phyloP scores from a whole-genome alignment of 1,140 invertebrate genomes.

The Cyphomyrmex costatus region DNA sequence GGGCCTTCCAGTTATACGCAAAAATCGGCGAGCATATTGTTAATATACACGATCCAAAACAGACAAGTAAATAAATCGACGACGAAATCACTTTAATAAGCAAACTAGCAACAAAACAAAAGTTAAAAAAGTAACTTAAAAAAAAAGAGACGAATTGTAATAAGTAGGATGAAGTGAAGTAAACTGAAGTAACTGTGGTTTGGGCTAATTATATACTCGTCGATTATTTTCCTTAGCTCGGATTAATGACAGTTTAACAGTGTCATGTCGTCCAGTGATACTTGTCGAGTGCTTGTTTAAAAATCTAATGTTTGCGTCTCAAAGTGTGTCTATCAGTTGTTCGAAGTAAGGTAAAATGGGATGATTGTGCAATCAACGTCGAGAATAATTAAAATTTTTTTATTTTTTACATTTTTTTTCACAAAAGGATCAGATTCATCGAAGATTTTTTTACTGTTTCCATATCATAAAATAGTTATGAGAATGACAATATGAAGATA shows the following conservation, averaged over 20 bases:
- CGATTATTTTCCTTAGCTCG: slow-evolving; percentile 50
- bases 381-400: not conserved
- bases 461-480: not conserved
- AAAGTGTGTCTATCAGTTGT: slow-evolving; percentile 14
- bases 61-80: slow-evolving; percentile 50
- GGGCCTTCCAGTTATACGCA: slow-evolving; percentile 24
- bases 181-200: slow-evolving; percentile 48
- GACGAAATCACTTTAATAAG: slow-evolving; percentile 44
- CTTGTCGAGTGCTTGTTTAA: slow-evolving; percentile 33
- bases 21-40: slow-evolving; percentile 39
- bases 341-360: slow-evolving; percentile 30
- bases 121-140: slow-evolving; percentile 19
- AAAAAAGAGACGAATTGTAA: slow-evolving; percentile 45
- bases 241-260: slow-evolving; percentile 55
- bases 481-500: slow-evolving; percentile 6
- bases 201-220: slow-evolving; percentile 54
- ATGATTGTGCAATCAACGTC: not conserved
- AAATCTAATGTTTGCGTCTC: slow-evolving; percentile 35
- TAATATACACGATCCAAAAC: slow-evolving; percentile 39
- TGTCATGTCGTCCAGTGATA: slow-evolving; percentile 54
- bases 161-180: slow-evolving; percentile 27
- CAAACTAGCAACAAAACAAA: slow-evolving; percentile 36
- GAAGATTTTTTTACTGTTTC: not conserved
- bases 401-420: not conserved
- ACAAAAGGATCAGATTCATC: not conserved